A percentile compares a stretch with the other conserved stretches of the same genome.
phyloP scores from a whole-genome alignment of 1,140 invertebrate genomes.

The Dendrolimus kikuchii region DNA sequence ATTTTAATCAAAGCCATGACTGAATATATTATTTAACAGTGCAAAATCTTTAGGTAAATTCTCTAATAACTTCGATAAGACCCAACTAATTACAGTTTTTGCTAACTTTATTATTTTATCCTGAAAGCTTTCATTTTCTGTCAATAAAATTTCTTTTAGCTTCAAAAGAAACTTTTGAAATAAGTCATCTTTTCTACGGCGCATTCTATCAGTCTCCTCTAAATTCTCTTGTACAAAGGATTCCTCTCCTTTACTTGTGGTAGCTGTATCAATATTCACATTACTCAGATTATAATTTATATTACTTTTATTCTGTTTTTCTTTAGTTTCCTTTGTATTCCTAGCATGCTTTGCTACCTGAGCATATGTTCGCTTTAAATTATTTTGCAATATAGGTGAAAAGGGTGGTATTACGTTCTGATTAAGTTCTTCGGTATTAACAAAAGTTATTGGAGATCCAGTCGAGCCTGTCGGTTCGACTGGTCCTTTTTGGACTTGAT shows the following conservation, averaged over 20 bases:
- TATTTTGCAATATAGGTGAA: too few species aligned
- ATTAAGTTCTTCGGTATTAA: neutral
- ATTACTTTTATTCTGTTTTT: too few species aligned
- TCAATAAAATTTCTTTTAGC: neutral
- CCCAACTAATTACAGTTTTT: neutral
- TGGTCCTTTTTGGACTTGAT: neutral
- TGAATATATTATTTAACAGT: neutral
- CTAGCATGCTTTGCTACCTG: too few species aligned
- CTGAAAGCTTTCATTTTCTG: neutral
- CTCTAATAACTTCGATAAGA: constrained; percentile 1
- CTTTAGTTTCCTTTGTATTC: too few species aligned
- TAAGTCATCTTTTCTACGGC: too few species aligned
- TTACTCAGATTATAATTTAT: too few species aligned
- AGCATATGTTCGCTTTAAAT: too few species aligned
- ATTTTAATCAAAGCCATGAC: constrained; percentile 3
- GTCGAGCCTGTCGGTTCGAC: constrained; percentile 8
- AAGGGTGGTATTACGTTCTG: too few species aligned
- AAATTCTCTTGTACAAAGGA: too few species aligned
- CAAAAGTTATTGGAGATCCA: neutral
- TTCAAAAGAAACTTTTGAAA: neutral
- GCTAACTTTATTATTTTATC: neutral
- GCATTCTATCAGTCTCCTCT: too few species aligned
- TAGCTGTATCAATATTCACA: too few species aligned
- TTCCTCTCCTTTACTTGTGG: too few species aligned
- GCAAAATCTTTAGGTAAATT: constrained; percentile 2